phyloP scores from a whole-genome alignment of 2,888 invertebrate genomes.

The Didymodactylos carnosus region DNA sequence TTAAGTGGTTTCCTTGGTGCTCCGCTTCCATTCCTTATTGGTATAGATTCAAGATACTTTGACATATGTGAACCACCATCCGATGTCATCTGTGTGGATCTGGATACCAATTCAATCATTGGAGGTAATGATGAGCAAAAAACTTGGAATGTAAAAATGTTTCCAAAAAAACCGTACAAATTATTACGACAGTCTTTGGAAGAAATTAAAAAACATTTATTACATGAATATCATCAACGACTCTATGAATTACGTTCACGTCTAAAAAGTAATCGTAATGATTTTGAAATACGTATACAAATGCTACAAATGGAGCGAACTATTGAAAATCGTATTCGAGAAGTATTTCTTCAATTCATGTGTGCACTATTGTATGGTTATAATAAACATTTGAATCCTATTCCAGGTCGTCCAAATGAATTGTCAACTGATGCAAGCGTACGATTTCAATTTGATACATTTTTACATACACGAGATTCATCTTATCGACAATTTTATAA shows the following conservation, averaged over 20 bases:
- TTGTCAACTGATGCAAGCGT: conserved; percentile 85
- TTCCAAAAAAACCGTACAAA: conserved; percentile 21
- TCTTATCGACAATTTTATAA: conserved; percentile 54
- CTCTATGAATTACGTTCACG: conserved; percentile 1
- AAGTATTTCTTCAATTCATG: conserved; percentile 87
- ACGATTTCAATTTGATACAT: conserved; percentile 51
- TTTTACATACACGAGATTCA: conserved; percentile 31
- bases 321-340: conserved; percentile 79
- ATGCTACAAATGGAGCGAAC: conserved; percentile 38
- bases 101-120: conserved; percentile 88
- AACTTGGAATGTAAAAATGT: conserved; percentile 41
- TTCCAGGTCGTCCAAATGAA: conserved; percentile 65
- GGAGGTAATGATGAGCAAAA: conserved; percentile 57
- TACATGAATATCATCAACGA: background rate
- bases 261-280: background rate
- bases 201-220: conserved; percentile 1
- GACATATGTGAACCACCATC: conserved; percentile 74
- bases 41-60: conserved; percentile 81
- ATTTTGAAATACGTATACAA: conserved; percentile 1
- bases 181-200: conserved; percentile 45
- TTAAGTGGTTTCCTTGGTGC: conserved; percentile 87
- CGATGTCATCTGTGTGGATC: conserved; percentile 89
- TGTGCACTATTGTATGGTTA: conserved; percentile 74
- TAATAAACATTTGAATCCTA: conserved; percentile 63
- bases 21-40: conserved; percentile 85